Evolutionary conservation across 2,797 vertebrate species (phyloP).

Genomic region (Sebastes umbrosus): DNA sequence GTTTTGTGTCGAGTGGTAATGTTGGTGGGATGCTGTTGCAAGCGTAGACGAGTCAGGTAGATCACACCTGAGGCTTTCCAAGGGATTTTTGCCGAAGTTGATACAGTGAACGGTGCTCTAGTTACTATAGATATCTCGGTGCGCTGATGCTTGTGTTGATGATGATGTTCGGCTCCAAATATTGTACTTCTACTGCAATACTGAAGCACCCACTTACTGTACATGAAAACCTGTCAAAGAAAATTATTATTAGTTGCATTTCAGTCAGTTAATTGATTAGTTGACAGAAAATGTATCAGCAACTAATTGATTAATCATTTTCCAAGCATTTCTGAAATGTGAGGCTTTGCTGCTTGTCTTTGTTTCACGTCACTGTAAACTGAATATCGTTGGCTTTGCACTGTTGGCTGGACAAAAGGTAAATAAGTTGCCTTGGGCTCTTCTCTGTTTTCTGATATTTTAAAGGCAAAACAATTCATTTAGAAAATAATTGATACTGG

Average conservation of each 20-base stretch:
- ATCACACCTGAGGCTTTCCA: constrained; percentile 56
- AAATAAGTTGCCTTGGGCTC: no score
- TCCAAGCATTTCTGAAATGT: background rate
- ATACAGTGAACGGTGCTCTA: constrained; percentile 11
- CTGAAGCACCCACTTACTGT: background rate
- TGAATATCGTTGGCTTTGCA: background rate
- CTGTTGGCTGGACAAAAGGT: background rate
- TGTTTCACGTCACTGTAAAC: background rate
- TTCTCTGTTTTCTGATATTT: background rate
- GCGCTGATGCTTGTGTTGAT: background rate
- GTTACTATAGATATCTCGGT: background rate
- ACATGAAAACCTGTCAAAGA: background rate
- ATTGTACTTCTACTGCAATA: background rate
- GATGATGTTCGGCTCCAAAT: background rate
- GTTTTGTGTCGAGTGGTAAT: constrained; percentile 45
- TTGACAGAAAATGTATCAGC: background rate
- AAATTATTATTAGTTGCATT: background rate
- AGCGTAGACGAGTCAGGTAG: constrained; percentile 45
- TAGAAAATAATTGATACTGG: background rate
- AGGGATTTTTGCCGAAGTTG: constrained; percentile 20
- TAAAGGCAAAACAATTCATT: background rate
- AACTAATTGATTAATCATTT: background rate
- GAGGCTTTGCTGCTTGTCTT: background rate
- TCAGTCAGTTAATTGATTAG: background rate
- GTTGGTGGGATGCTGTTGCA: constrained; percentile 39